Conservation (phyloP, 2,888 invertebrate species). For the Pristionchus exspectatus region DNA sequence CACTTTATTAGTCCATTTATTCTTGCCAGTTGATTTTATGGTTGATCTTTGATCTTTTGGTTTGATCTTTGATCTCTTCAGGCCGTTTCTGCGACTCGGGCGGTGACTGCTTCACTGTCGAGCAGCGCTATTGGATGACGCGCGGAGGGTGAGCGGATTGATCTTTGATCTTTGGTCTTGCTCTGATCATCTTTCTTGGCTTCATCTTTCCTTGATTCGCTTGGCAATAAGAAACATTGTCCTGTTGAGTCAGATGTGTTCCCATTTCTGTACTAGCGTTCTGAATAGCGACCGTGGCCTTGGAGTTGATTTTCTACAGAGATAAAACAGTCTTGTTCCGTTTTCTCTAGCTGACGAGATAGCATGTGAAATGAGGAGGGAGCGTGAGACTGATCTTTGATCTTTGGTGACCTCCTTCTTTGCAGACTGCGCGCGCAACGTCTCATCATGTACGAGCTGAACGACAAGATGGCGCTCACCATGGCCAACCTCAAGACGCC, state of each 20-base stretch:
- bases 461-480: not conserved
- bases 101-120: slow-evolving; percentile 20
- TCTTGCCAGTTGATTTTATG: not conserved
- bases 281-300: no score
- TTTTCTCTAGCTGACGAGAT: no score
- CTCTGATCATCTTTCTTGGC: not conserved
- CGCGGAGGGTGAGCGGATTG: not conserved
- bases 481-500: slow-evolving; percentile 16
- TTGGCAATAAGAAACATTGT: no score
- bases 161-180: not conserved
- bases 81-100: slow-evolving; percentile 43
- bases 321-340: no score
- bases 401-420: no score
- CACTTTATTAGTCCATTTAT: no score
- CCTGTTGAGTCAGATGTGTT: no score
- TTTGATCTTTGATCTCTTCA: slow-evolving; percentile 7
- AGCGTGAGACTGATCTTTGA: no score
- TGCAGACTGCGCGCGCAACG: slow-evolving; percentile 20
- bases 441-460: slow-evolving; percentile 30
- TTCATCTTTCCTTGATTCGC: no score
- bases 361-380: no score
- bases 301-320: no score
- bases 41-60: not conserved
- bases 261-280: no score
- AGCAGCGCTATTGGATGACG: slow-evolving; percentile 25